Percentiles rank a stretch among this genome's conserved stretches.
phyloP scores from a whole-genome alignment of 2,888 invertebrate species.

The Parelbella ahira region DNA sequence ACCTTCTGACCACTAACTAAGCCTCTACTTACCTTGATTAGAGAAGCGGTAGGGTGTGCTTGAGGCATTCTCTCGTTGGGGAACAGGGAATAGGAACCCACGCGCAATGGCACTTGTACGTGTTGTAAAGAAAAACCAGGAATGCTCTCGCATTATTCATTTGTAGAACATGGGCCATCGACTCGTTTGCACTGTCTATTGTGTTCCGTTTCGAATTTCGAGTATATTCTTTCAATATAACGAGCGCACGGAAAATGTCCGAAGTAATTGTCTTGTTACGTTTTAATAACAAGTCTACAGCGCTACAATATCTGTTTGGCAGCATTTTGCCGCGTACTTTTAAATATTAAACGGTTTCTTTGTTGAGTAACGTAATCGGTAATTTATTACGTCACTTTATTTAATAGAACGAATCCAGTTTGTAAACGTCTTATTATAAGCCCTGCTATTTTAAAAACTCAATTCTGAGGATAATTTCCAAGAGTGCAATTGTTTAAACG shows the following conservation, averaged over 20 bases:
- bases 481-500: no score
- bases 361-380: conserved; percentile 4
- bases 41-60: no score
- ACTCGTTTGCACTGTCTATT: background rate
- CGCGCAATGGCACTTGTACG: background rate
- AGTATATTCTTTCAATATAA: conserved; percentile 13
- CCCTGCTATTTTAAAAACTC: no score
- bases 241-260: conserved; percentile 9
- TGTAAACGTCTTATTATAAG: conserved; percentile 12
- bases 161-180: no score
- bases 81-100: background rate
- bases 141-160: background rate
- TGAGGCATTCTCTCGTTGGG: no score
- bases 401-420: conserved; percentile 10
- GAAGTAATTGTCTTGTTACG: conserved; percentile 10
- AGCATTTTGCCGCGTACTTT: no score
- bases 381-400: conserved; percentile 14
- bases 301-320: no score
- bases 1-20: no score
- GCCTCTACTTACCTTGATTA: no score
- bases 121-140: conserved; percentile 1
- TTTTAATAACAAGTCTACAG: no score
- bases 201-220: conserved; percentile 6
- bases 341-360: conserved; percentile 13
- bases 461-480: no score